Percentiles rank a stretch among this genome's conserved stretches.
Conservation (phyloP, 2,888 invertebrate species). For the Oxyteleia sp. region DNA sequence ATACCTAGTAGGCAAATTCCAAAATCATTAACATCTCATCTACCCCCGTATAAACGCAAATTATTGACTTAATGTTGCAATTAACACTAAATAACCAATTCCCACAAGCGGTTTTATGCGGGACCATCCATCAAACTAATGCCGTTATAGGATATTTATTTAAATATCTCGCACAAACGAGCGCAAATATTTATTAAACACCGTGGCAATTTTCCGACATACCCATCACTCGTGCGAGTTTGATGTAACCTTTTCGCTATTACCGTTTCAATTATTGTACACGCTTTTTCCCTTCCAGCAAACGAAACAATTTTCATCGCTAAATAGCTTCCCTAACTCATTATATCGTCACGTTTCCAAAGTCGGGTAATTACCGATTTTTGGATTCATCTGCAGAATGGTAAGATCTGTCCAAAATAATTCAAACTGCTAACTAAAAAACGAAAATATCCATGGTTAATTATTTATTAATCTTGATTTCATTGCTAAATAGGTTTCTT, state of each 20-base stretch:
- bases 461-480: no score
- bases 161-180: constrained; percentile 4
- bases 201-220: neutral
- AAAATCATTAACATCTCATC: neutral
- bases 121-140: neutral
- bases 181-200: constrained; percentile 3
- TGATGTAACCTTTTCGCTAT: neutral
- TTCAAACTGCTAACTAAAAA: no score
- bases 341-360: no score
- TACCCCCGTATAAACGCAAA: neutral
- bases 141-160: neutral
- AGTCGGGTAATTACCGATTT: no score
- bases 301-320: no score
- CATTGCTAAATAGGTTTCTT: no score
- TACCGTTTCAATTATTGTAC: constrained; percentile 15
- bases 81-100: constrained; percentile 4
- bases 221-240: neutral
- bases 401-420: no score
- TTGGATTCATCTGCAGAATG: no score
- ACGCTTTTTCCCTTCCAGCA: no score
- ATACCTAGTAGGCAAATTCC: neutral
- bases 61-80: neutral
- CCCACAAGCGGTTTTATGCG: neutral
- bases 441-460: no score
- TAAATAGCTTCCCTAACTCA: no score